Conservation (phyloP, 1,140 invertebrate species). For the Eciton burchellii region DNA sequence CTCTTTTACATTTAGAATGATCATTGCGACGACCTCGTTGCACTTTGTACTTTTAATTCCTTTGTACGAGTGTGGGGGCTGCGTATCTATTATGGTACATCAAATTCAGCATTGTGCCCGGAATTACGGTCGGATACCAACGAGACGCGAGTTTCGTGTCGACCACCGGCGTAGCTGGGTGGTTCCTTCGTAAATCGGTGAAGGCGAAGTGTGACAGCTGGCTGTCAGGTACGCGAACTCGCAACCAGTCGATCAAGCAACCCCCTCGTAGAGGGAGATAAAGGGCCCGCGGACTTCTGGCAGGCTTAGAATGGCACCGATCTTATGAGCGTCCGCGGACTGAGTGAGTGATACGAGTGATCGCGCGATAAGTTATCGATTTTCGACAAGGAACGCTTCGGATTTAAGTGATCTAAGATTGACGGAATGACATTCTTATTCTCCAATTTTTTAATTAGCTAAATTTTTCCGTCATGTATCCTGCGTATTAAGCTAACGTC, state of each 20-base stretch:
- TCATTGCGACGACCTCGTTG: not conserved
- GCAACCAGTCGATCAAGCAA: constrained; percentile 17
- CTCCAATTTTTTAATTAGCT: not conserved
- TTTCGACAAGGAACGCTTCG: not conserved
- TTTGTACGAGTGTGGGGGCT: constrained; percentile 72
- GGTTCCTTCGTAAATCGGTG: constrained; percentile 40
- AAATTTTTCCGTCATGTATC: not conserved
- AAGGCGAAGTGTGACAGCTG: constrained; percentile 11
- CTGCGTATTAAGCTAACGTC: not conserved
- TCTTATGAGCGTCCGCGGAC: not conserved
- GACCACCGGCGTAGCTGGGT: constrained; percentile 63
- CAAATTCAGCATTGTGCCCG: constrained; percentile 74
- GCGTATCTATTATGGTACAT: constrained; percentile 77
- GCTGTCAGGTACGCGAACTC: constrained; percentile 40
- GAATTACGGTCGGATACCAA: constrained; percentile 64
- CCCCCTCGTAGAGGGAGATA: not conserved
- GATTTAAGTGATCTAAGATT: not conserved
- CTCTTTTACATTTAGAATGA: not conserved
- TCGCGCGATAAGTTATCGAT: not conserved
- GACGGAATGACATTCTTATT: not conserved
- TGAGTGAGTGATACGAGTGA: constrained; percentile 49
- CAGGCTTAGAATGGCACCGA: constrained; percentile 39
- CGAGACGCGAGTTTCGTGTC: constrained; percentile 67
- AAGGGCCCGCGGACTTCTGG: not conserved
- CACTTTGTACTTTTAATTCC: constrained; percentile 58